Conservation (phyloP, 2,113 vertebrate species). For the Oryzias curvinotus region DNA sequence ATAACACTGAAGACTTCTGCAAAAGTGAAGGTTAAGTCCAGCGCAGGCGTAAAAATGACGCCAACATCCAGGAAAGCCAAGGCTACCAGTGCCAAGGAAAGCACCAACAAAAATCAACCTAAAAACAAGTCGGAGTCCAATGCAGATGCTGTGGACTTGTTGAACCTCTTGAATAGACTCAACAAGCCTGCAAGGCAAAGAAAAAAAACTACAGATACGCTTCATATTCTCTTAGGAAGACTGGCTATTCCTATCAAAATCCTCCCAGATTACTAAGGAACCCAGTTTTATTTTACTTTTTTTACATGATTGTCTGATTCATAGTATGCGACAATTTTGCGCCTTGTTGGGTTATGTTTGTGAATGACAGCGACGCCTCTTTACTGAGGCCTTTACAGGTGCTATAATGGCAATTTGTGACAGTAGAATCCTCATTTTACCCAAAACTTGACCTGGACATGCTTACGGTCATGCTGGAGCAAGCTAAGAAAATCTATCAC, state of each 20-base stretch:
- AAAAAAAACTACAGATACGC: slow-evolving; percentile 45
- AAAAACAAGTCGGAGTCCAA: slow-evolving; percentile 37
- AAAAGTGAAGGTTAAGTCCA: slow-evolving; percentile 15
- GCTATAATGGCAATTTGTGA: too few relatives aligned
- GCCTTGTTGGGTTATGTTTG: too few relatives aligned
- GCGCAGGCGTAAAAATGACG: slow-evolving; percentile 6
- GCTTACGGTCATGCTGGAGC: too few relatives aligned
- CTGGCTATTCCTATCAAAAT: slow-evolving; percentile 79
- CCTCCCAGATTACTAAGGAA: slow-evolving; percentile 67
- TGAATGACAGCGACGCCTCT: too few relatives aligned
- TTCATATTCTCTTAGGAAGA: slow-evolving; percentile 76
- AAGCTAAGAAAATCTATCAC: too few relatives aligned
- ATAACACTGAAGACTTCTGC: slow-evolving; percentile 8
- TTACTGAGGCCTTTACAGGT: too few relatives aligned
- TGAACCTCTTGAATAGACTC: slow-evolving; percentile 55
- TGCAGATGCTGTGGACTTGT: slow-evolving; percentile 59
- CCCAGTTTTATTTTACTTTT: not conserved
- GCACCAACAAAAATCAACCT: slow-evolving; percentile 25
- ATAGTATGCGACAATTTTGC: too few relatives aligned
- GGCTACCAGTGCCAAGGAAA: slow-evolving; percentile 17
- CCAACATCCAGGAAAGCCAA: slow-evolving; percentile 23
- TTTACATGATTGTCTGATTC: too few relatives aligned
- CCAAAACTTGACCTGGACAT: too few relatives aligned
- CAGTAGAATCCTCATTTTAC: too few relatives aligned
- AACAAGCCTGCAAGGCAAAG: slow-evolving; percentile 36